phyloP scores from a whole-genome alignment of 2,888 invertebrate species.

The Julus scanicus region DNA sequence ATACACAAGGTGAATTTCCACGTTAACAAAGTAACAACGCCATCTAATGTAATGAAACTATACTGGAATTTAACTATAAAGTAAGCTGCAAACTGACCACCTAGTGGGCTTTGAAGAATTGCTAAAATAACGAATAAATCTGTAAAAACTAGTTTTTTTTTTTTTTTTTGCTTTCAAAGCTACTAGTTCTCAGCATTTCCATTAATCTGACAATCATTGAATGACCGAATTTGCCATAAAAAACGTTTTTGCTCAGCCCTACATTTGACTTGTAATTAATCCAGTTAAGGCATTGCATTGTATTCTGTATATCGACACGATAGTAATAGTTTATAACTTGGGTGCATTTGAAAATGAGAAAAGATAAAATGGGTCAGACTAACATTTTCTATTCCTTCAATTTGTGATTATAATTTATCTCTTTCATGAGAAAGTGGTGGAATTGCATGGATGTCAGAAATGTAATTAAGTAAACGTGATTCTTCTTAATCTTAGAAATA shows the following conservation, averaged over 20 bases:
- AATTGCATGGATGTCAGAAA: neutral
- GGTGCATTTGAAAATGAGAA: neutral
- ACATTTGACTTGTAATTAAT: neutral
- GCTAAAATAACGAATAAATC: too few relatives aligned
- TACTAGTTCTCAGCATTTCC: neutral
- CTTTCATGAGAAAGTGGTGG: neutral
- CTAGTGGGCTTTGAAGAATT: too few relatives aligned
- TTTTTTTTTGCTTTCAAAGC: neutral
- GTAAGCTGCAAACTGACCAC: too few relatives aligned
- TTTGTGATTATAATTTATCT: neutral
- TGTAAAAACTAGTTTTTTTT: too few relatives aligned
- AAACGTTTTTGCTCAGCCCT: neutral
- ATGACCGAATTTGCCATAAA: neutral
- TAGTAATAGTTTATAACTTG: neutral
- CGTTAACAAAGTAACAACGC: too few relatives aligned
- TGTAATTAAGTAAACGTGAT: neutral
- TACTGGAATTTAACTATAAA: too few relatives aligned
- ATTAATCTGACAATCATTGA: neutral
- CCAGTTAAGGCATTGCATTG: neutral
- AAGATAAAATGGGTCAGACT: neutral
- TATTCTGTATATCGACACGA: neutral
- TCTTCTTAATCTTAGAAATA: neutral
- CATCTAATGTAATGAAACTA: too few relatives aligned
- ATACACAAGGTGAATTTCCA: too few relatives aligned
- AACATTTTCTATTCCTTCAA: neutral